Base-by-base conservation (phyloP, 2,797 vertebrate genomes). In the Cyclura pinguis region DNA sequence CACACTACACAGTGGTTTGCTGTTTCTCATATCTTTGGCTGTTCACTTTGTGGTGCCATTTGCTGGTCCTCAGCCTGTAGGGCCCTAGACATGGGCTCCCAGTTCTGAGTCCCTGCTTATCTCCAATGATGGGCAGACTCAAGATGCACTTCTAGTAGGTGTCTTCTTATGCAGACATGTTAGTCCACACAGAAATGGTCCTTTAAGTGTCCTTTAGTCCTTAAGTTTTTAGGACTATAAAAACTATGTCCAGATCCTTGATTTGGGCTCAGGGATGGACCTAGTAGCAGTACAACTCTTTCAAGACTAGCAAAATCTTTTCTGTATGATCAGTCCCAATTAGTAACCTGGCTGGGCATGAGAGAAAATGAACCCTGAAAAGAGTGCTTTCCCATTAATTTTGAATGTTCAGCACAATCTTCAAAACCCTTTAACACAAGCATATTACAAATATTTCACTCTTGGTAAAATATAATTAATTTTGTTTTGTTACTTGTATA, bases 381-480 rank as follows among this genome's bases (percentile, higher is more conserved):
- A 91, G 55, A 50, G 62, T 27, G 62, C 83, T 87, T 89, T 88
- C 87, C 47, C 78, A 22, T 94, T 92, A 82, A 27, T 77, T 89
- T 72, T 92, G 9, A 57, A 24, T 16, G 47, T 74, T 42, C 27
- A 82, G 5, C 52, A 90, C 86, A 86, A 24, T 80, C 76, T 88
- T 83, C 67, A 77, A 81, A 92, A 80, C 14, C 64, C 86, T 59
- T 84, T 84, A 69, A 91, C 13, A 57, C 72, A 18, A 52, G 3
- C 84, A 80, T 57, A 32, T 78, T 80, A 27, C 67, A 72, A 7
- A 29, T n/a, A 27, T n/a, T 57, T 67, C 29, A 5, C 3, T 80
- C 78, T 42, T 80, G 27, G 90, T 20, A 52, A 27, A 12, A 72
- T 32, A 73, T 14, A 24, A 80, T 32, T 59, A 62, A 59, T 80